Evolutionary conservation across 92 coral and sea anemone genomes (phyloP), one percentile per base, ranked within the genome.

Genomic region (Desmophyllum pertusum): DNA sequence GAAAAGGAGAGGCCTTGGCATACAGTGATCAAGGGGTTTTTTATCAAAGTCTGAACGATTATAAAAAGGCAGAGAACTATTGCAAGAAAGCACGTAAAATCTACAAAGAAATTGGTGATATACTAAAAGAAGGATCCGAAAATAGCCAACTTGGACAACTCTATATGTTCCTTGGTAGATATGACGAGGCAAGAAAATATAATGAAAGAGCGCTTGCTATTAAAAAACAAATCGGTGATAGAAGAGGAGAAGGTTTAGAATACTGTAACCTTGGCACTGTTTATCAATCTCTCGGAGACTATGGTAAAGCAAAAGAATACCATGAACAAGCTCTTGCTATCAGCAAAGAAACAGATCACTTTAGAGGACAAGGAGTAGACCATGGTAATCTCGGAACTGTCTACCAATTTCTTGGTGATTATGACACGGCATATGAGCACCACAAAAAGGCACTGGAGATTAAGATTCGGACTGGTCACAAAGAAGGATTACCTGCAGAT

Each of bases 341-440:
- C 31, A 15, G 25, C 64, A 57, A 4, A 23, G 64, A 57, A 19
- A 27, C 27, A 19, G 21, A 57, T 4, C 64, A 57, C 29, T 2
- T 57, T 7, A 57, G 64, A 0, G 51, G 33, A 35, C 76, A 71
- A 71, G 76, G 45, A 0, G 36, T 21, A 19, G 76, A 71, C 27
- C 42, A 71, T 36, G 76, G 76, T 6, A 40, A 71, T 42, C 76
- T 71, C 11, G 76, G 76, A 71, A 71, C 35, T 41, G 33, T 71
- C 19, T 29, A 41, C 76, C 76, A 40, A 37, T 33, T 7, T 41
- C 53, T 40, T 71, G 76, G 57, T 71, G 76, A 41, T 6, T 71
- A 42, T 10, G 19, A 25, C 29, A 40, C 29, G 13, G 76, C 76
- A 6, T 41, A 40, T 15, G 53, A 41, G 36, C 52, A 31, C 35